Evolutionary conservation across 2,888 invertebrate species (phyloP).

Genomic region (Argyresthia albistria): DNA sequence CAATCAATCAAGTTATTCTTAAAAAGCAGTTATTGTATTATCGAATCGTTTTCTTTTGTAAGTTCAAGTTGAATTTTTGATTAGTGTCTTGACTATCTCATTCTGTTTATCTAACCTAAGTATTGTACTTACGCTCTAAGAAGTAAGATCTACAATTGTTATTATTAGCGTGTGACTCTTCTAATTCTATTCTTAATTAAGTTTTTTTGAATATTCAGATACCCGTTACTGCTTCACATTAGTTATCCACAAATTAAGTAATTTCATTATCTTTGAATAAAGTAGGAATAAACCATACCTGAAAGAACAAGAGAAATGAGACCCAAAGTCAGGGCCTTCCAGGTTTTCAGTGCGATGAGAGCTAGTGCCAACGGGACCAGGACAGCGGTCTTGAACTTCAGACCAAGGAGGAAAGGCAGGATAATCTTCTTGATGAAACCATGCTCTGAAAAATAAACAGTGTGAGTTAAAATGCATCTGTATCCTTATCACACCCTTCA

Average conservation of each 20-base stretch:
- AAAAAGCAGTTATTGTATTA: too few species aligned
- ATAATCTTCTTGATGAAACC: conserved; percentile 88
- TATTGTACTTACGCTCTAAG: not conserved
- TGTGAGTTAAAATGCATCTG: conserved; percentile 3
- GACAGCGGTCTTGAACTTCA: conserved; percentile 90
- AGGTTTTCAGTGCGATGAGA: conserved; percentile 88
- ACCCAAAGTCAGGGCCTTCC: conserved; percentile 91
- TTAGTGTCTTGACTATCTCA: too few species aligned
- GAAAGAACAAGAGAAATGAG: conserved; percentile 87
- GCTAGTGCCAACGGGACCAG: conserved; percentile 86
- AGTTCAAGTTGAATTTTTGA: too few species aligned
- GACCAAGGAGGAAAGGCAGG: conserved; percentile 87
- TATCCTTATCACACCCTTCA: not conserved
- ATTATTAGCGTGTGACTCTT: not conserved
- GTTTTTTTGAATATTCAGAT: too few species aligned
- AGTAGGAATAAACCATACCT: conserved; percentile 50
- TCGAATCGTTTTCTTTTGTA: too few species aligned
- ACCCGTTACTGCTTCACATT: not conserved
- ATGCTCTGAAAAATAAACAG: conserved; percentile 73
- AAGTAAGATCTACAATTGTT: not conserved
- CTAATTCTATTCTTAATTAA: too few species aligned
- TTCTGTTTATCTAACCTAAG: too few species aligned
- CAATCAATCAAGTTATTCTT: too few species aligned
- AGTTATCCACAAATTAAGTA: not conserved
- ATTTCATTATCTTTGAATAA: not conserved